These are phyloP conservation scores for Sphaerophoria taeniata DNA, from an alignment of 2,888 invertebrate species.

Conservation along the genomic window DNA sequence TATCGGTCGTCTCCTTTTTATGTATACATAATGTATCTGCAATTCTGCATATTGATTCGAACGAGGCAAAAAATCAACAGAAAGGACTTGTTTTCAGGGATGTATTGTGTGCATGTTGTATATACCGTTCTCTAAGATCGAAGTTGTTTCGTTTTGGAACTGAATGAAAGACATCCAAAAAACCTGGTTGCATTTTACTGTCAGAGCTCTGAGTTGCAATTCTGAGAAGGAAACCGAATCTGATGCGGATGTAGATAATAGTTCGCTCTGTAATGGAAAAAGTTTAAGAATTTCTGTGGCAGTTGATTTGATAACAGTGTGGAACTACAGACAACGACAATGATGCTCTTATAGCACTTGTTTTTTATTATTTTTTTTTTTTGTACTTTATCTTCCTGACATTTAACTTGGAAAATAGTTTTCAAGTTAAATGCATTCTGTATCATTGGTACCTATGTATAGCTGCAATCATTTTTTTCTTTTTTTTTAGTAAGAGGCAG, in stretches of 20 bases:
- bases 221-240: constrained; percentile 43
- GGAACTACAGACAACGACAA: constrained; percentile 18
- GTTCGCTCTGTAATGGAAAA: constrained; percentile 66
- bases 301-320: constrained; percentile 60
- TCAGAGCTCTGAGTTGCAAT: neutral
- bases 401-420: constrained; percentile 27
- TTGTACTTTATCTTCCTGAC: constrained; percentile 1
- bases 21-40: neutral
- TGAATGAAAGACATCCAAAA: constrained; percentile 38
- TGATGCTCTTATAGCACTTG: constrained; percentile 21
- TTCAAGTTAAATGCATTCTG: constrained; percentile 36
- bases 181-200: constrained; percentile 57
- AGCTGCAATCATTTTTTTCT: neutral
- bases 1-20: constrained; percentile 19
- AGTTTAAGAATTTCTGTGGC: constrained; percentile 64
- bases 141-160: constrained; percentile 22
- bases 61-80: constrained; percentile 39
- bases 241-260: constrained; percentile 53
- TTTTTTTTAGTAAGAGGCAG: neutral
- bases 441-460: constrained; percentile 24
- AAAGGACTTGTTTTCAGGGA: constrained; percentile 53
- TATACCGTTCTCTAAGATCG: constrained; percentile 17
- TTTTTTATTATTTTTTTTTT: constrained; percentile 11
- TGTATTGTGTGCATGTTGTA: constrained; percentile 39
- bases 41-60: constrained; percentile 61